Evolutionary conservation across 2,797 vertebrate genomes (phyloP), one percentile per base, ranked within the genome.

Genomic region (Chelidonichthys spinosus): DNA sequence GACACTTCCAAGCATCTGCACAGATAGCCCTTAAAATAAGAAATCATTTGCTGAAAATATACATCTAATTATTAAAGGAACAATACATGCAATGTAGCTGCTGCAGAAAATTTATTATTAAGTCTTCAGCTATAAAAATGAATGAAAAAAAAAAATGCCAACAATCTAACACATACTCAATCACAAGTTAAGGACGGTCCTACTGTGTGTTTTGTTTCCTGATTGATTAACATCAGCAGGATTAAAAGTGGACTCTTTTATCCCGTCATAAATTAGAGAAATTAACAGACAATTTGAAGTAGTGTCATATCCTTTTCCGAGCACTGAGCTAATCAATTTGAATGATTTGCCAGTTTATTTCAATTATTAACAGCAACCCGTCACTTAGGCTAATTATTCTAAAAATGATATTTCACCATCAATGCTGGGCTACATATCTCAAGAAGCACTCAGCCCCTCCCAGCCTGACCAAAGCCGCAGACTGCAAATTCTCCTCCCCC

Each of bases 381-480:
- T 87, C 89, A 83, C 77, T 89, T 82, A 82, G 59, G 86, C 87
- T 92, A 90, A 93, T 94, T 91, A 92, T 94, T 93, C 83, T 63
- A 82, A 92, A 86, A 91, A 92, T 91, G 81, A 93, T 89, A 91
- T 92, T 94, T 94, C 89, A 94, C 93, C 78, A 86, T 92, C 93
- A 94, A 84, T 88, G 88, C 77, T 78, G 85, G 55, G 71, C 81
- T 85, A 84, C 74, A 52, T 84, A 83, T 76, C 64, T 84, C 55
- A 47, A 83, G 75, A 70, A 80, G 70, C 93, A 56, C 73, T 85
- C 55, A 39, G 79, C 86, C 90, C 86, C 83, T 93, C 85, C 87
- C 87, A 82, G 80, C 61, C 75, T 85, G 78, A 83, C 78, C 73
- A 17, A 63, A 79, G 69, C 88, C 40, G 67, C 81, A 87, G 87